These are phyloP conservation scores for Albula goreensis DNA, from an alignment of 2,113 vertebrate species.

Conservation along the genomic window DNA sequence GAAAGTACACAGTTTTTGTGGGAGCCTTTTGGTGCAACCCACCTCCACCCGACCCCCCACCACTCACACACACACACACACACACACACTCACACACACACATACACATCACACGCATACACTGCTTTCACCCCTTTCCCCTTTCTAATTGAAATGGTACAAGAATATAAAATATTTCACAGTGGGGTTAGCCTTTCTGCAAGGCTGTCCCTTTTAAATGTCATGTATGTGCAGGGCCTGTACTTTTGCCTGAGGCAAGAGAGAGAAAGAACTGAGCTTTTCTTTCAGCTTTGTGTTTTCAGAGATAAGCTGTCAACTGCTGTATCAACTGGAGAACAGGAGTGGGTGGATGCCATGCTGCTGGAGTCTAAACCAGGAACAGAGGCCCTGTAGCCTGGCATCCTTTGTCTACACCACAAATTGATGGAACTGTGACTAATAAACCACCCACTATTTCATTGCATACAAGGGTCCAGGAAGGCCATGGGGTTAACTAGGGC, in stretches of 20 bases:
- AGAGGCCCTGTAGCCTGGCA: not conserved
- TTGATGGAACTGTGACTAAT: not conserved
- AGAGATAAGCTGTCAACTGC: conserved; percentile 11
- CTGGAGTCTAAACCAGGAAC: not conserved
- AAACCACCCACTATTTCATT: not conserved
- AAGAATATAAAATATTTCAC: not conserved
- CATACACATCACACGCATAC: too few species aligned
- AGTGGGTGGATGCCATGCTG: not conserved
- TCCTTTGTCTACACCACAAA: not conserved
- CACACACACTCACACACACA: too few species aligned
- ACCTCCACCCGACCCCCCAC: too few species aligned
- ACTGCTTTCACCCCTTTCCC: not conserved
- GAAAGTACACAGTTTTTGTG: not conserved
- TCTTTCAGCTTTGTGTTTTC: not conserved
- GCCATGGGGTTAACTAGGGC: not conserved
- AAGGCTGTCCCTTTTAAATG: conserved; percentile 3
- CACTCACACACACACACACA: too few species aligned
- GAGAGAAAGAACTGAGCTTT: not conserved
- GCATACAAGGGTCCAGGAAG: not conserved
- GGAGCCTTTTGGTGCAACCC: not conserved
- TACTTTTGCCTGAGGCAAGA: not conserved
- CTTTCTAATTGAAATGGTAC: conserved; percentile 11
- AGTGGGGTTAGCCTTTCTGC: not conserved
- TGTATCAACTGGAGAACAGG: conserved; percentile 5
- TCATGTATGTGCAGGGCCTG: not conserved